A percentile compares a stretch with the other conserved stretches of the same genome.
These are phyloP conservation scores for Oncopeltus fasciatus DNA, from an alignment of 1,140 invertebrate species.

Conservation along the genomic window DNA sequence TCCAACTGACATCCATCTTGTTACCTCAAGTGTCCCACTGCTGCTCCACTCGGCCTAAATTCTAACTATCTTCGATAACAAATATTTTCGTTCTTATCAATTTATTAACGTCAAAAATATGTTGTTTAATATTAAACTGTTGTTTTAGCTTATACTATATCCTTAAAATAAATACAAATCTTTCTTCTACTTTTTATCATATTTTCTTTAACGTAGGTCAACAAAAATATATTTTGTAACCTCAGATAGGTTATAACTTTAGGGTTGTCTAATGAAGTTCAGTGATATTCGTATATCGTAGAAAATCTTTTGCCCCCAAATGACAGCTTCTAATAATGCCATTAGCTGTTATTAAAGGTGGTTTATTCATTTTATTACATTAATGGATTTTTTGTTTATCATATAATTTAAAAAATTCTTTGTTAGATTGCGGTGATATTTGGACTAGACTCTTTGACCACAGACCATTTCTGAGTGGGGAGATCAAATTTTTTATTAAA, in stretches of 20 bases:
- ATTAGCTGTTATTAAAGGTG: background rate
- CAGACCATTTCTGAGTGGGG: conserved; percentile 63
- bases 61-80: background rate
- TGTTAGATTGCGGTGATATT: conserved; percentile 60
- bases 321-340: background rate
- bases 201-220: no score
- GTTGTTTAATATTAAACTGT: background rate
- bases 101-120: background rate
- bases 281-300: no score
- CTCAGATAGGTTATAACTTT: no score
- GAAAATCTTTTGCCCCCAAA: no score
- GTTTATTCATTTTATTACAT: background rate
- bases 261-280: no score
- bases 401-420: background rate
- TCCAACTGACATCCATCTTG: conserved; percentile 10
- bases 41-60: background rate
- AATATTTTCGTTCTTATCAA: background rate
- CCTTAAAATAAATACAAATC: no score
- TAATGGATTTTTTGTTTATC: background rate
- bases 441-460: conserved; percentile 73
- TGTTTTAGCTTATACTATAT: no score
- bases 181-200: no score
- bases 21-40: conserved; percentile 3
- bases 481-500: conserved; percentile 63
- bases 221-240: no score